Base-by-base conservation (phyloP, 2,888 invertebrate genomes). In the Chloroclystis v-ata region DNA sequence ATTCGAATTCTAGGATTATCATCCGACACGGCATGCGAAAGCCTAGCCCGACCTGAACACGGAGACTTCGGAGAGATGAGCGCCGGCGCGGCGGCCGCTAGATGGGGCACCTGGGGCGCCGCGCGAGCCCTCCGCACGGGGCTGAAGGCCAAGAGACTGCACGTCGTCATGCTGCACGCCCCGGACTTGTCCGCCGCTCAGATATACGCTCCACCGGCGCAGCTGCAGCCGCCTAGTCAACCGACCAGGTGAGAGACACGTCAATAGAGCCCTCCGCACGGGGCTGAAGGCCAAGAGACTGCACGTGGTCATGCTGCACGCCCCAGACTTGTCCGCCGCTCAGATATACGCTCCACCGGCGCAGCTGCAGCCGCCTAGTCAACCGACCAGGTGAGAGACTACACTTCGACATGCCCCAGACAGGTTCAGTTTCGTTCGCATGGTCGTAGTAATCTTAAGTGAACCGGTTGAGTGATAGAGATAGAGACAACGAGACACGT, bases 21-120 rank as follows among this genome's bases (percentile, higher is more conserved):
- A 59, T 82, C 86, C 37, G 87, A 87, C 66, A 87, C 87, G 47
- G 84, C 81, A 16, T 84, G 84, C 64, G 86, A 85, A 49, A 78
- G 72, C 50, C 61, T 82, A 4, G 67, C 78, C 6, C 78, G 78
- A 2, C 52, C 67, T 1, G 81, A 78, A 25, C 60, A 53, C 1
- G 68, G 67, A 3, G 82, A 77, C 14, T 55, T 61, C 7, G 65
- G 75, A 4, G 85, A 85, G 49, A 67, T 69, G 11, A 67, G 69
- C 54, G 88, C 86, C 0, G 82, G 80, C 10, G 82, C 84, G 1
- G 88, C 89, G 0, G 91, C 91, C 1, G 92, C 91, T 0, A 89
- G 93, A 28, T 92, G 93, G 76, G 95, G 94, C 5, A 94, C 95
- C 10, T 94, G 94, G 80, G 95, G 94, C 45, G 95, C 94, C 4